Evolutionary conservation across 2,113 vertebrate species (phyloP).

Genomic region (Rissa tridactyla): DNA sequence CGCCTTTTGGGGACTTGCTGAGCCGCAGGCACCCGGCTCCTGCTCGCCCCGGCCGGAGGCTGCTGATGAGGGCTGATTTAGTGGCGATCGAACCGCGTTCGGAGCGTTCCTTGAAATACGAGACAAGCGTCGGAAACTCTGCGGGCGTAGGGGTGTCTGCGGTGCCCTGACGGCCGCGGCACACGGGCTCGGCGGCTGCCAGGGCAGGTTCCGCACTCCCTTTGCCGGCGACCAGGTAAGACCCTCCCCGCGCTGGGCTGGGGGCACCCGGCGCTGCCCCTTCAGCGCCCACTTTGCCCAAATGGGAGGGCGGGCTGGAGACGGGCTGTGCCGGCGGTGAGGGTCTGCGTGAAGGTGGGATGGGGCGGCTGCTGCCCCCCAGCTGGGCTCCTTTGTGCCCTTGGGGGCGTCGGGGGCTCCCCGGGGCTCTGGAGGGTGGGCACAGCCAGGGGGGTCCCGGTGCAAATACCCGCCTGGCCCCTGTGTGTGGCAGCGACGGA

Average conservation of each 20-base stretch:
- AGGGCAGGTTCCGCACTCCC: neutral
- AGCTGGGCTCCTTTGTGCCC: neutral
- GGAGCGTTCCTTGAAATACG: neutral
- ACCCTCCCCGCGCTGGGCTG: neutral
- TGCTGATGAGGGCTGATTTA: conserved; percentile 31
- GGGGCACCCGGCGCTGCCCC: neutral
- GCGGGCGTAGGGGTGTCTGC: neutral
- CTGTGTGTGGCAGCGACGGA: rapidly evolving
- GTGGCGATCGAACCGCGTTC: neutral
- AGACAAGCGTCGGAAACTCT: neutral
- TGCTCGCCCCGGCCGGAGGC: neutral
- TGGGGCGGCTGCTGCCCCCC: neutral
- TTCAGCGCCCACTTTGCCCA: rapidly evolving
- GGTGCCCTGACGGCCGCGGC: neutral
- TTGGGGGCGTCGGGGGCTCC: rapidly evolving
- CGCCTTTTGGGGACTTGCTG: neutral
- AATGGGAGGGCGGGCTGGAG: neutral
- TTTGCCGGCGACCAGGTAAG: conserved; percentile 26
- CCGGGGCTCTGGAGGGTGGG: neutral
- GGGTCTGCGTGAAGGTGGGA: neutral
- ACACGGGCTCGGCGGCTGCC: neutral
- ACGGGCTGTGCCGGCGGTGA: rapidly evolving
- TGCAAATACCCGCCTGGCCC: neutral
- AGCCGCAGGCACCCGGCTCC: neutral
- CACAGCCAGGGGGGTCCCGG: rapidly evolving